phyloP scores from a whole-genome alignment of 2,113 vertebrate species.

The Oenanthe melanoleuca region DNA sequence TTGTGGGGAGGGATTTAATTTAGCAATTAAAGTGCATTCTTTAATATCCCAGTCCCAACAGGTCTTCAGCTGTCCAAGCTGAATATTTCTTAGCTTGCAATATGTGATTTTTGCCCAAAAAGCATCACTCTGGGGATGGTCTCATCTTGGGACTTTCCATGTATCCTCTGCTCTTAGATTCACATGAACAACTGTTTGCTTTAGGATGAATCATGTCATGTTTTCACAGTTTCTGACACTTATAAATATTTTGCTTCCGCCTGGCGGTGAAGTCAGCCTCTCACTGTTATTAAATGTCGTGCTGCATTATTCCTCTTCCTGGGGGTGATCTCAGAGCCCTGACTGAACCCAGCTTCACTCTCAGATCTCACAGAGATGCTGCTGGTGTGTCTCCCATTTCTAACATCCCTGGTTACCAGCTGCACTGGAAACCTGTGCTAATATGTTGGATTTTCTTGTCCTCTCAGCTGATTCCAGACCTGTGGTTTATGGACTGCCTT shows the following conservation, averaged over 20 bases:
- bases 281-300: background rate
- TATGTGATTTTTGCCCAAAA: background rate
- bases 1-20: background rate
- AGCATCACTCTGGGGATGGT: background rate
- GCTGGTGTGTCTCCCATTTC: background rate
- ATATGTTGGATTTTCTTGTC: slow-evolving; percentile 34
- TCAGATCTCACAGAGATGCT: background rate
- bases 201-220: slow-evolving; percentile 15
- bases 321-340: background rate
- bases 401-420: background rate
- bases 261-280: background rate
- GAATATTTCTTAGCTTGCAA: background rate
- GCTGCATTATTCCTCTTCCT: background rate
- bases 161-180: background rate
- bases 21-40: background rate
- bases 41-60: background rate
- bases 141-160: slow-evolving; percentile 28
- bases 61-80: background rate
- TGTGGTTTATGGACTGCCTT: slow-evolving; percentile 66
- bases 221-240: slow-evolving; percentile 32
- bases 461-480: slow-evolving; percentile 39
- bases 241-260: slow-evolving; percentile 30
- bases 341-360: background rate
- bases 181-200: slow-evolving; percentile 5
- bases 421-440: background rate